These are phyloP conservation scores for Ctenopoma multispine DNA, from an alignment of 2,797 vertebrate species.

Conservation along the genomic window DNA sequence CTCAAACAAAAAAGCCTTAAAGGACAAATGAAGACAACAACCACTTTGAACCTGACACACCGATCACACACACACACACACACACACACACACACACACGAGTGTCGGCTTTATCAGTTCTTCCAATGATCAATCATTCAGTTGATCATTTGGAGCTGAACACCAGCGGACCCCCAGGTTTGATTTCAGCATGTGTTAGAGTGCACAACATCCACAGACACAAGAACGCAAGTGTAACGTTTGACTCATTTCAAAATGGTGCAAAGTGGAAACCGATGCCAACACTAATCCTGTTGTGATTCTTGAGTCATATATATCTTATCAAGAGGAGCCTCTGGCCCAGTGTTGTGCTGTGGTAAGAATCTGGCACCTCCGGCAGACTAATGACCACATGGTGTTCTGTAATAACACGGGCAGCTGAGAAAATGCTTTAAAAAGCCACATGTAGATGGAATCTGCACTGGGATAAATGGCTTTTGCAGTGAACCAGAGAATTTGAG, in stretches of 20 bases:
- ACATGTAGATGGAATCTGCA: constrained; percentile 26
- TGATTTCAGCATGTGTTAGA: neutral
- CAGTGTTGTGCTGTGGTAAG: constrained; percentile 6
- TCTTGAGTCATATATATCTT: neutral
- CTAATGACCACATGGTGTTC: constrained; percentile 25
- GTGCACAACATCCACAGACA: neutral
- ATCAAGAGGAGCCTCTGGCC: neutral
- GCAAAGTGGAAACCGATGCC: constrained; percentile 36
- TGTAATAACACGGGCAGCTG: constrained; percentile 38
- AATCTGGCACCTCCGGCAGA: constrained; percentile 39
- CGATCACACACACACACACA: constrained; percentile 32
- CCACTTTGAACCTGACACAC: constrained; percentile 15
- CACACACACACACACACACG: too few relatives aligned
- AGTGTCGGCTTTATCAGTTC: constrained; percentile 30
- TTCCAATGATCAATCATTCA: constrained; percentile 38
- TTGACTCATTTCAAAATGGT: neutral
- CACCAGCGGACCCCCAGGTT: constrained; percentile 24
- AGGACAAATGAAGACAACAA: constrained; percentile 22
- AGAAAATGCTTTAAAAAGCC: constrained; percentile 18
- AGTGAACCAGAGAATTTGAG: neutral
- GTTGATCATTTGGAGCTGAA: constrained; percentile 18
- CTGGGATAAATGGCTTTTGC: neutral
- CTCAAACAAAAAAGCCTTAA: constrained; percentile 28
- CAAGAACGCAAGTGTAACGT: neutral
- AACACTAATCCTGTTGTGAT: constrained; percentile 10